These are phyloP conservation scores for Spermophilus dauricus DNA, from an alignment of 2,113 vertebrate species.

Conservation along the genomic window DNA sequence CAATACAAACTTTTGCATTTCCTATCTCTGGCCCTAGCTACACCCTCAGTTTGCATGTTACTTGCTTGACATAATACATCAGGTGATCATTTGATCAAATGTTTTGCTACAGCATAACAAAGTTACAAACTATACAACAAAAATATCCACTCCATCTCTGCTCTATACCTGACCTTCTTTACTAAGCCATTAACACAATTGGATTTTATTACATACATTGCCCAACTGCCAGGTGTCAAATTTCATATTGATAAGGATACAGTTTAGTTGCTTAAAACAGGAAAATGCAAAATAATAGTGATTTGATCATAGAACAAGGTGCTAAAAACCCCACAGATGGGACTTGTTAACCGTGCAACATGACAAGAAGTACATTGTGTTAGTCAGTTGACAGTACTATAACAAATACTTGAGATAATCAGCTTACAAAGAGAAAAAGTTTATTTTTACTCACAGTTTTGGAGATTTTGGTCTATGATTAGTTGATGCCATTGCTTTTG, in stretches of 20 bases:
- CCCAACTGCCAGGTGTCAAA: background rate
- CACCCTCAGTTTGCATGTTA: background rate
- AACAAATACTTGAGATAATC: background rate
- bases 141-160: background rate
- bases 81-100: background rate
- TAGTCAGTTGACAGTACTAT: background rate
- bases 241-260: background rate
- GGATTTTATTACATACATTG: background rate
- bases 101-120: background rate
- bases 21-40: background rate
- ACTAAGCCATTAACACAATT: background rate
- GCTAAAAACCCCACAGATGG: background rate
- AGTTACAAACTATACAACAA: background rate
- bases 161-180: background rate
- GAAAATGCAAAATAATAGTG: constrained; percentile 10
- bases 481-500: background rate
- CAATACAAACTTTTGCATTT: background rate
- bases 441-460: background rate
- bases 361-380: background rate
- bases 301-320: background rate
- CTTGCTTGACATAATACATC: background rate
- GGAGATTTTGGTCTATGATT: background rate
- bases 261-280: background rate
- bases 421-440: background rate
- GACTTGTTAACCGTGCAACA: background rate